Base-by-base conservation (phyloP, 2,113 vertebrate genomes). In the Peromyscus leucopus region DNA sequence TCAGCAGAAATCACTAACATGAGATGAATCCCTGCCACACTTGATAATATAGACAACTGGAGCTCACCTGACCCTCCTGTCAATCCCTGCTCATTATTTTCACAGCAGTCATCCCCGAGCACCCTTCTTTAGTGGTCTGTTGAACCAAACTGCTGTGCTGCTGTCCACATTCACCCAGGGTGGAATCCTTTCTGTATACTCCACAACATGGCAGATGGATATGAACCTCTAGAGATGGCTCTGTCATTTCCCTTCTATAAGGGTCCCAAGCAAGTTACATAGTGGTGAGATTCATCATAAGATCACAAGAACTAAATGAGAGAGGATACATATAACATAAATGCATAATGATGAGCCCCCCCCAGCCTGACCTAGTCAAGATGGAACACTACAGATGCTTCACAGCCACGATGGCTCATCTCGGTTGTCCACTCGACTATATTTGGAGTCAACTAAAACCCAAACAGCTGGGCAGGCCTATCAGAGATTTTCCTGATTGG, bases 151-250 rank as follows among this genome's bases (percentile, higher is more conserved):
- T 72, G 80, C 19, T 28, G 39, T 33, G 26, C 48, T 4, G 13
- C 28, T 42, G 24, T 1, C 57, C 33, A 72, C 22, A 57, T 48
- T 48, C 26, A 78, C 22, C 17, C 55, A n/a, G 4, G 28, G 2
- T 31, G 65, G 94, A 88, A 39, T 15, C 31, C 33, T 74, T 39
- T 33, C 26, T 12, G 63, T 5, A 21, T 26, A 82, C 31, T 55
- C 16, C 1, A 1, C 22, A 28, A 31, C 59, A 3, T 0, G 26
- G 91, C 9, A 24, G n/a, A 31, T 0, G 31, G 51, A 36, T 7
- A 4, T 13, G 19, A 57, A 46, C 11, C 13, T 31, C 11, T 0
- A 7, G 24, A 0, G 15, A 3, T 5, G 26, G 63, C 15, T 71
- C 69, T 48, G 46, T 42, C 72, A 15, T 46, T 36, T 61, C 31